Evolutionary conservation across 2,113 vertebrate species (phyloP).

Genomic region (Suncus etruscus): DNA sequence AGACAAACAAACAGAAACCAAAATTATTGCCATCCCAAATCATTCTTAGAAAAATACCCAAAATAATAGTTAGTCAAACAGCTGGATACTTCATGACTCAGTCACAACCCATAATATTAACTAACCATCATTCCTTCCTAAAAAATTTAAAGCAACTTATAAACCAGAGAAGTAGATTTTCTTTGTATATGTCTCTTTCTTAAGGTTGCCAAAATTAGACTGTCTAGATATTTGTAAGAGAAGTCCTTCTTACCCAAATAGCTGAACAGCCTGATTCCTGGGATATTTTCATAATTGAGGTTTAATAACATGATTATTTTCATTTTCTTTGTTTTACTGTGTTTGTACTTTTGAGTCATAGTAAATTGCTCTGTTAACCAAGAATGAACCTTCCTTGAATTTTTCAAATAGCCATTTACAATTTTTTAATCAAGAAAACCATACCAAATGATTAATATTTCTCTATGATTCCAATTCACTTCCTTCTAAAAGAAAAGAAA

Average conservation of each 20-base stretch:
- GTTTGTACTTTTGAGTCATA: conserved; percentile 70
- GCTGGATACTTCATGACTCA: background rate
- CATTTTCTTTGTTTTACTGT: conserved; percentile 51
- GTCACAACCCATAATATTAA: conserved; percentile 32
- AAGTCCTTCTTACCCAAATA: conserved; percentile 36
- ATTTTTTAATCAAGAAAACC: conserved; percentile 76
- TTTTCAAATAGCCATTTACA: conserved; percentile 70
- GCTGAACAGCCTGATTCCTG: background rate
- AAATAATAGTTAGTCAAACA: conserved; percentile 28
- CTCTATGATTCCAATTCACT: conserved; percentile 50
- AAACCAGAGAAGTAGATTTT: background rate
- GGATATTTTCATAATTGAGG: conserved; percentile 42
- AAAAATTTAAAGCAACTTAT: conserved; percentile 47
- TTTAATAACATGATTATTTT: conserved; percentile 12
- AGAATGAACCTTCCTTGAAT: conserved; percentile 56
- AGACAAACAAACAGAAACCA: background rate
- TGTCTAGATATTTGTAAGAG: conserved; percentile 18
- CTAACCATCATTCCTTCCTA: conserved; percentile 12
- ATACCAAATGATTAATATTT: conserved; percentile 69
- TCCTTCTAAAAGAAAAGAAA: conserved; percentile 27
- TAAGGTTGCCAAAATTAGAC: conserved; percentile 24
- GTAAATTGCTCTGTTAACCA: conserved; percentile 47
- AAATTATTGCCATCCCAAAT: background rate
- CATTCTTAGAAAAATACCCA: background rate
- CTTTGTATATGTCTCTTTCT: conserved; percentile 3